Base-by-base conservation (phyloP, 2,113 vertebrate genomes). In the Arvicanthis niloticus region DNA sequence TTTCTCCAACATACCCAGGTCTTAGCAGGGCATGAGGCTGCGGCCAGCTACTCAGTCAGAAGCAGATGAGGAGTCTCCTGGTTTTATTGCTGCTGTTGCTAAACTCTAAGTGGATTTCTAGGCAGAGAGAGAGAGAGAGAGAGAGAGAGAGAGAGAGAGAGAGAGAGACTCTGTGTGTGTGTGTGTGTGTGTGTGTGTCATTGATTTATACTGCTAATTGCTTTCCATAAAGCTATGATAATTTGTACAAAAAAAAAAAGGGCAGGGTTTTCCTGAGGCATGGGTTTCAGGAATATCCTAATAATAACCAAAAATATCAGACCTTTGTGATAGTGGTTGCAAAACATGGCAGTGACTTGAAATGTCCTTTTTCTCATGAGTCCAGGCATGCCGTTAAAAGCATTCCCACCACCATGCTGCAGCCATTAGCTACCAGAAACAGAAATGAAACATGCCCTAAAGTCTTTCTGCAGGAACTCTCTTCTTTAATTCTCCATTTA, bases 61-160 rank as follows among this genome's bases (percentile, higher is more conserved):
- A 29, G 51, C 53, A 89, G 45, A 92, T 96, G 68, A 60, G 22
- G 84, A 80, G 12, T 76, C 56, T 21, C 65, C 76, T 93, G 72
- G 40, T 17, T 89, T 78, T 86, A 16, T 82, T 48, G 21, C 10
- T 80, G 72, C 68, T 95, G 62, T 80, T 91, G 68, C 53, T 91
- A 94, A 95, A 88, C 68, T 94, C 58, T 70, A 91, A 82, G 42
- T 81, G 93, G 80, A 94, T 96, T 82, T 22, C 85, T 95, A 48
- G 31, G 48, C 16, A 77, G 91, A 94, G 78, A 73, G 53, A 92
- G 24, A 60, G 86, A 76, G 15, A 45, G 40, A 8, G 31, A 70
- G 34, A 70, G 68, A 19, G 68, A 70, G 34, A n/a, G 34, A 70
- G 15, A n/a, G 68, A 70, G 68, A n/a, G 68, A 70, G 16, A 70